These are phyloP conservation scores for Sycophila texana DNA, from an alignment of 2,888 invertebrate species.

Conservation along the genomic window DNA sequence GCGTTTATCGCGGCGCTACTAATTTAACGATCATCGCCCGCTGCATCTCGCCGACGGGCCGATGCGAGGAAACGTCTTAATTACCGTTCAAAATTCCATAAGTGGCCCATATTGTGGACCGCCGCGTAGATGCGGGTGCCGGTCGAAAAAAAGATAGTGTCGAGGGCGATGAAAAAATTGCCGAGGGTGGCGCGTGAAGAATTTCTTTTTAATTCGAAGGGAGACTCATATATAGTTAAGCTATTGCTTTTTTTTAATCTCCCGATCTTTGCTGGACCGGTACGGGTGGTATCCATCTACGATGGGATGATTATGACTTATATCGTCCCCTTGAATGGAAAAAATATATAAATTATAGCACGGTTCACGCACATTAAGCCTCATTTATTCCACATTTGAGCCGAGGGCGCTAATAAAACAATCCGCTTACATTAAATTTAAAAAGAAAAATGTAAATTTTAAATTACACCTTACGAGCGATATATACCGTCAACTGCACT, in stretches of 20 bases:
- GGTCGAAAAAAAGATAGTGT: neutral
- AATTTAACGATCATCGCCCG: constrained; percentile 35
- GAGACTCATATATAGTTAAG: no score
- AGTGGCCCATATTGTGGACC: constrained; percentile 41
- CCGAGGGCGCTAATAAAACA: no score
- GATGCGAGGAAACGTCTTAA: constrained; percentile 67
- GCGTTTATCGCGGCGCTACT: constrained; percentile 26
- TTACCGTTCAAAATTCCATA: constrained; percentile 64
- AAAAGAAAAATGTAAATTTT: no score
- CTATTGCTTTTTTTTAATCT: constrained; percentile 22
- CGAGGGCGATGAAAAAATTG: neutral
- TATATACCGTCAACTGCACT: neutral
- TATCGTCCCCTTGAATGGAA: no score
- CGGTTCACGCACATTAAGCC: no score
- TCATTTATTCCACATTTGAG: no score
- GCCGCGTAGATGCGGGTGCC: neutral
- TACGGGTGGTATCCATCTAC: neutral
- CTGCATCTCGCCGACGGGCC: constrained; percentile 55
- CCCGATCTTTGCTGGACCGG: neutral
- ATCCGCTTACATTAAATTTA: no score
- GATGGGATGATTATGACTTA: neutral
- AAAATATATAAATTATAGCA: no score
- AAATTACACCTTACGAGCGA: no score
- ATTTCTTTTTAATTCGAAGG: constrained; percentile 26
- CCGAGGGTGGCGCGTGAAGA: neutral